Evolutionary conservation across 2,888 invertebrate genomes (phyloP).

Genomic region (Agrotis segetum): DNA sequence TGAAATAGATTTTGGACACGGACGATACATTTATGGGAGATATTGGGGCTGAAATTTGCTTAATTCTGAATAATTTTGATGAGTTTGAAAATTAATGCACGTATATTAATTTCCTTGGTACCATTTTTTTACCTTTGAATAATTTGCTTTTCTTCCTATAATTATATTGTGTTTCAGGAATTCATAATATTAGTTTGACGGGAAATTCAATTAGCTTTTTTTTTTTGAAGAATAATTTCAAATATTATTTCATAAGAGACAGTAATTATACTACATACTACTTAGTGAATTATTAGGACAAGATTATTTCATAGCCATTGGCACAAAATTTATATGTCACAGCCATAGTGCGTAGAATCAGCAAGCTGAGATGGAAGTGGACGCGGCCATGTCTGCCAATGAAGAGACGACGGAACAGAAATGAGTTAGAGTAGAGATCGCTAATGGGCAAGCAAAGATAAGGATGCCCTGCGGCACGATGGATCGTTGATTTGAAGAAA

Average conservation of each 20-base stretch:
- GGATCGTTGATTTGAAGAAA: too few species aligned
- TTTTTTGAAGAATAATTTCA: neutral
- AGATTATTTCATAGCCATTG: too few species aligned
- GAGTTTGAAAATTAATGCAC: constrained; percentile 11
- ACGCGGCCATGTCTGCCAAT: too few species aligned
- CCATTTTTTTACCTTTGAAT: neutral
- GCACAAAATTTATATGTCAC: too few species aligned
- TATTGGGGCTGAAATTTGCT: constrained; percentile 41
- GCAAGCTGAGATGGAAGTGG: too few species aligned
- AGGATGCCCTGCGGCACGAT: too few species aligned
- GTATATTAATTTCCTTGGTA: neutral
- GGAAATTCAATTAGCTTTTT: neutral
- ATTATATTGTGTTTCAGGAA: neutral
- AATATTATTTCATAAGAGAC: neutral
- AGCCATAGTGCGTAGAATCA: too few species aligned
- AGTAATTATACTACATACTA: too few species aligned
- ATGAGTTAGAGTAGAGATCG: too few species aligned
- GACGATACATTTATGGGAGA: constrained; percentile 25
- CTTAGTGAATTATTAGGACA: too few species aligned
- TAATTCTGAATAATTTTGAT: constrained; percentile 34
- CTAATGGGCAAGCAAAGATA: too few species aligned
- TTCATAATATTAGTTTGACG: neutral
- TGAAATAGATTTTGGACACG: constrained; percentile 48
- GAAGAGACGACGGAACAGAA: too few species aligned
- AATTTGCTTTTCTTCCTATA: neutral